phyloP scores from a whole-genome alignment of 2,888 invertebrate species.

The Conistra vaccinii region DNA sequence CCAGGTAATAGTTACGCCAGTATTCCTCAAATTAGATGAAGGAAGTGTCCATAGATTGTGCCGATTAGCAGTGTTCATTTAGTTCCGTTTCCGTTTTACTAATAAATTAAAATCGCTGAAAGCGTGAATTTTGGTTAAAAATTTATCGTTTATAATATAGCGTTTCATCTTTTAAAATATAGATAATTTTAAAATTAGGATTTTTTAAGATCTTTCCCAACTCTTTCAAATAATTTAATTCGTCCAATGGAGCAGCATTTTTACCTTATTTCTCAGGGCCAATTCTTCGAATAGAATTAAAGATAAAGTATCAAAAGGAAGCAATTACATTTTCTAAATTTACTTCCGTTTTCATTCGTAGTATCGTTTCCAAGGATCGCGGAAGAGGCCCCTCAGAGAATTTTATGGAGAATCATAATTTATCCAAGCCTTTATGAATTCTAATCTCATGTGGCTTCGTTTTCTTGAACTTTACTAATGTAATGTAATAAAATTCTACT shows the following conservation, averaged over 20 bases:
- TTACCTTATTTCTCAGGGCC: neutral
- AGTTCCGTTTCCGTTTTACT: neutral
- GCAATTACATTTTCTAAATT: conserved; percentile 35
- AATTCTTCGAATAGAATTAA: conserved; percentile 25
- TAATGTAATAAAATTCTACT: neutral
- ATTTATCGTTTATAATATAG: neutral
- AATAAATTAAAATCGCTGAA: neutral
- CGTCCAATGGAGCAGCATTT: conserved; percentile 8
- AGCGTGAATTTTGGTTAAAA: neutral
- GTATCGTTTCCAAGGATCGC: neutral
- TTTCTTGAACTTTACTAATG: neutral
- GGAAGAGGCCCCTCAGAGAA: conserved; percentile 6
- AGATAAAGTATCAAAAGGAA: conserved; percentile 41
- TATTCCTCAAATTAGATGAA: neutral
- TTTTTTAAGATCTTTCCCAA: neutral
- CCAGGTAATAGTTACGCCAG: neutral
- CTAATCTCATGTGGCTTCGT: neutral
- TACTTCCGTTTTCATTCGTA: conserved; percentile 39
- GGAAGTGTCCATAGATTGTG: neutral
- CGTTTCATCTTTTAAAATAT: neutral
- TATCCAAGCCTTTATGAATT: conserved; percentile 30
- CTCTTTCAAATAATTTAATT: conserved; percentile 13
- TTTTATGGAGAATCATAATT: conserved; percentile 43
- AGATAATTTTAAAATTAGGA: too few species aligned
- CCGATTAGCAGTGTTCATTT: too few species aligned